These are phyloP conservation scores for Ceratina japonica DNA, from an alignment of 1,140 invertebrate genomes.

Conservation along the genomic window DNA sequence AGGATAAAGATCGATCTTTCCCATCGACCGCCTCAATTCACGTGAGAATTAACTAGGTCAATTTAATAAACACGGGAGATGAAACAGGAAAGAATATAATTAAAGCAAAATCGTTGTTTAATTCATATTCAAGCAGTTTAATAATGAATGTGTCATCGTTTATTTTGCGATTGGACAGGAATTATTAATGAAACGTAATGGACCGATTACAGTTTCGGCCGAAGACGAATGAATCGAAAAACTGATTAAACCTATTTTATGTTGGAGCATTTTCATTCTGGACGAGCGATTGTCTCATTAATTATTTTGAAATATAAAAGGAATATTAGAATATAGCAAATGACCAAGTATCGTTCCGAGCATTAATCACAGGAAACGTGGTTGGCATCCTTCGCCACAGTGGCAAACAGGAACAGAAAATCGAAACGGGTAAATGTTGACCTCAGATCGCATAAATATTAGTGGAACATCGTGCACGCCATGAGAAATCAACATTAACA, in stretches of 20 bases:
- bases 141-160: too few species aligned
- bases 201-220: too few species aligned
- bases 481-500: constrained; percentile 12
- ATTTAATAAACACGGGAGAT: neutral
- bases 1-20: constrained; percentile 10
- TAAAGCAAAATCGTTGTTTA: neutral
- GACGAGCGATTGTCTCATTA: too few species aligned
- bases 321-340: neutral
- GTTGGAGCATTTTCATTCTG: too few species aligned
- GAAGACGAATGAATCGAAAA: too few species aligned
- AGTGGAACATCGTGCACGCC: neutral
- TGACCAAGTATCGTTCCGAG: neutral
- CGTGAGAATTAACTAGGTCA: too few species aligned
- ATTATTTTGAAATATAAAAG: neutral
- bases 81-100: neutral
- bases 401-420: neutral
- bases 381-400: neutral
- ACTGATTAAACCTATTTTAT: too few species aligned
- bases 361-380: neutral
- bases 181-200: too few species aligned
- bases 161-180: too few species aligned
- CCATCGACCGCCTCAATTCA: too few species aligned
- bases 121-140: neutral
- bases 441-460: constrained; percentile 17
- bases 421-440: constrained; percentile 1